Base-by-base conservation (phyloP, 2,797 vertebrate species). In the Sebastes goodei region DNA sequence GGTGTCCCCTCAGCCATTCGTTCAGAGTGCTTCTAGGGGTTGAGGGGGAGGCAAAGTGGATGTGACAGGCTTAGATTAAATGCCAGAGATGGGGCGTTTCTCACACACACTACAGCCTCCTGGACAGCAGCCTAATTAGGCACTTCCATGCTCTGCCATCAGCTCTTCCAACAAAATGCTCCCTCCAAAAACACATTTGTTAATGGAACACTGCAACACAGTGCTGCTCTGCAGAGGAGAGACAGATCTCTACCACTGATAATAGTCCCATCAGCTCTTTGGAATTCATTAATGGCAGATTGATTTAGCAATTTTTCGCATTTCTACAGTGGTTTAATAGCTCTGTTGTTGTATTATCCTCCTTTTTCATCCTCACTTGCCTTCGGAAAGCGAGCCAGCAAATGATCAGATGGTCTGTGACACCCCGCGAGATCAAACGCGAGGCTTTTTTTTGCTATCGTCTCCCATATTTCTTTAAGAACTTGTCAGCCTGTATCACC, bases 31-130 rank as follows among this genome's bases (percentile, higher is more conserved):
- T 89, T 93, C 91, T 86, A 57, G 81, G 85, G 88, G 83, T 84
- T 88, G 86, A 92, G 86, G 88, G 85, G 88, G 72, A 94, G 87
- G 91, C 88, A 95, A 95, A 95, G 93, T 93, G 92, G 90, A 96
- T 94, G 91, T 95, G 95, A 95, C 95, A 95, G 92, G 87, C 91
- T 93, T 88, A 94, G 94, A 95, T 95, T 94, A 95, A 94, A 95
- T 94, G 95, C 94, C 95, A 95, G 90, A 85, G 89, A 91, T 53
- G 56, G 91, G 91, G 94, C 78, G 85, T 93, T 92, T 94, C 94
- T 93, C 92, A 91, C 88, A 94, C 89, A 95, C 92, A 73, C 92
- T 87, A 84, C 91, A 95, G 93, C 93, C 86, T 94, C 89, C 90
- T 92, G 94, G 95, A 95, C 94, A 95, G 94, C 89, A 86, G 92